Evolutionary conservation across 2,113 vertebrate genomes (phyloP), one percentile per base, ranked within the genome.

Genomic region (Cebidichthys violaceus): DNA sequence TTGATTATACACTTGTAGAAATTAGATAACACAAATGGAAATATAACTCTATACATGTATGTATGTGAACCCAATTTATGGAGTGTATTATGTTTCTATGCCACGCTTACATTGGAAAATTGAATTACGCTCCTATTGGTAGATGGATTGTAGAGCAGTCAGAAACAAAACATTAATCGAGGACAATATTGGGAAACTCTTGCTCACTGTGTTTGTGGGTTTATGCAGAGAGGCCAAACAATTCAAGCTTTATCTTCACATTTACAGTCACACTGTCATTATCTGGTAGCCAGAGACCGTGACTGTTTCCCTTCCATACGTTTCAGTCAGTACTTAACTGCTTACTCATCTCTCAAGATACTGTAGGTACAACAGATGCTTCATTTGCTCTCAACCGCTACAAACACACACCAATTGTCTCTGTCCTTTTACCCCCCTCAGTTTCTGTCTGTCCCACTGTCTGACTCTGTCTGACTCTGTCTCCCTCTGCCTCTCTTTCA

Each of bases 271-370:
- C 61, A 17, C 66, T 75, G 52, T 22, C 18, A 86, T 86, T 88
- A 75, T 65, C 47, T 75, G 45, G 31, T 29, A 72, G 75, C 22
- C 75, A 52, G 35, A 85, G 29, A 86, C 81, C 74, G 68, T 88
- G 86, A 80, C 67, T 80, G 69, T 75, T 64, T 71, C 55, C 57
- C 45, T 67, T 77, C 59, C 61, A 71, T 39, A 68, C 35, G n/a
- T 20, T 65, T 70, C 71, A 77, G 67, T 52, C 65, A 39, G 60
- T 66, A 82, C 64, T 82, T 84, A 72, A 68, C 29, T 75, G 69
- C 82, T 85, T 77, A 85, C 76, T 88, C 84, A 88, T 82, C 67
- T n/a, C 8, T 78, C 39, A 66, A 59, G 41, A 60, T 61, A 35
- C 57, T 82, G 54, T 57, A 75, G 79, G 78, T 88, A 55, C 10